Evolutionary conservation across 2,113 vertebrate species (phyloP).

Genomic region (Romanogobio albipinnatus): DNA sequence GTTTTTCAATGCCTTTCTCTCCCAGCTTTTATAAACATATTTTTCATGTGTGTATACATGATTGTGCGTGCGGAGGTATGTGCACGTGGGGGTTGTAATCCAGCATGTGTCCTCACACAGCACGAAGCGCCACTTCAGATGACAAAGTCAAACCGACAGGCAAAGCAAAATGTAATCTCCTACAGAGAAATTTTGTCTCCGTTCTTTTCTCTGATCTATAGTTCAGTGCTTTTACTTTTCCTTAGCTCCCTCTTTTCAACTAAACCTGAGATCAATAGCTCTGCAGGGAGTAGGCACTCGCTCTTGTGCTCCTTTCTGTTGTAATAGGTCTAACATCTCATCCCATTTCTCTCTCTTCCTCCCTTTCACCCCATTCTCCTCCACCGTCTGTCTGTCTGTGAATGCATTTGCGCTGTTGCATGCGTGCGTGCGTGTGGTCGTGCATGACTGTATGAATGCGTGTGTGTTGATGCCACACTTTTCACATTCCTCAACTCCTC

Average conservation of each 20-base stretch:
- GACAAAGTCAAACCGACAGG: slow-evolving; percentile 50
- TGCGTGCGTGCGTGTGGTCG: slow-evolving; percentile 4
- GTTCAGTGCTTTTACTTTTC: slow-evolving; percentile 54
- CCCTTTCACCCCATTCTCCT: slow-evolving; percentile 57
- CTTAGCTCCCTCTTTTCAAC: slow-evolving; percentile 56
- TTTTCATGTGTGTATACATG: neutral
- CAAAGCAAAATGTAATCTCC: slow-evolving; percentile 60
- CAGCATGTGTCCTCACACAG: slow-evolving; percentile 58
- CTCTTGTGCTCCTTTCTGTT: slow-evolving; percentile 58
- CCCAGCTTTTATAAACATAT: neutral
- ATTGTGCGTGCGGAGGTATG: slow-evolving; percentile 10
- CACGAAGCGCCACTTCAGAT: slow-evolving; percentile 58
- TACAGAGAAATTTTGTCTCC: slow-evolving; percentile 56
- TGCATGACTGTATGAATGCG: slow-evolving; percentile 46
- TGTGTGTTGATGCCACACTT: slow-evolving; percentile 7
- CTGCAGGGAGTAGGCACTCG: slow-evolving; percentile 59
- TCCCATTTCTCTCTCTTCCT: slow-evolving; percentile 64
- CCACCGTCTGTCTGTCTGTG: slow-evolving; percentile 50
- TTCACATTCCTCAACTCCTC: neutral
- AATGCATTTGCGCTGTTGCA: slow-evolving; percentile 10
- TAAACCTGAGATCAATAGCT: slow-evolving; percentile 72
- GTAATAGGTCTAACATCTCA: slow-evolving; percentile 73
- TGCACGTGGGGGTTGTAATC: slow-evolving; percentile 32
- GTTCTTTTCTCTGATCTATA: slow-evolving; percentile 64
- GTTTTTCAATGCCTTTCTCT: slow-evolving; percentile 5